These are phyloP conservation scores for Ophion ellenae DNA, from an alignment of 2,888 invertebrate genomes.

Conservation along the genomic window DNA sequence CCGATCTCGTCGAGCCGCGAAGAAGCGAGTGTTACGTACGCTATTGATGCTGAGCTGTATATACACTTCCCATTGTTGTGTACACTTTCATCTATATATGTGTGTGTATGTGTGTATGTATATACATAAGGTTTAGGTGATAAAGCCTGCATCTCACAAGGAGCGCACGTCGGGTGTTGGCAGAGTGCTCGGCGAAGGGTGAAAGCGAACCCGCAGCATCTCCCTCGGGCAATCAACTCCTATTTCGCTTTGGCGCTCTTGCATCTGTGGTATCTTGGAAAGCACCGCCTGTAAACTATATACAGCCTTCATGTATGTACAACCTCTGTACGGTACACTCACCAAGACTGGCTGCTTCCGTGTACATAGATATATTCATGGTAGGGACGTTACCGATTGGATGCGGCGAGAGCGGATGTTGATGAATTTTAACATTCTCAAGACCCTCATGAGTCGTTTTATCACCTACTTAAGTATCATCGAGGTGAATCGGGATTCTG, in stretches of 20 bases:
- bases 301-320: slow-evolving; percentile 33
- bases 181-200: slow-evolving; percentile 59
- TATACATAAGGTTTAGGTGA: slow-evolving; percentile 31
- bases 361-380: neutral
- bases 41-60: slow-evolving; percentile 25
- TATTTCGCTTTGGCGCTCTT: slow-evolving; percentile 61
- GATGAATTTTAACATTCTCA: slow-evolving; percentile 36
- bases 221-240: slow-evolving; percentile 65
- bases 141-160: slow-evolving; percentile 43
- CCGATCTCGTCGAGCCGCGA: slow-evolving; percentile 36
- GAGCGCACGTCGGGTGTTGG: slow-evolving; percentile 43
- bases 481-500: neutral
- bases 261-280: slow-evolving; percentile 53
- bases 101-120: slow-evolving; percentile 5
- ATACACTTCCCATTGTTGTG: neutral
- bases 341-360: neutral
- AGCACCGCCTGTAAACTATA: slow-evolving; percentile 48
- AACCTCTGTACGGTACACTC: slow-evolving; percentile 18
- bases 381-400: slow-evolving; percentile 43
- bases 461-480: neutral
- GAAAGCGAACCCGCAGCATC: slow-evolving; percentile 66
- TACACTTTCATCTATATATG: neutral
- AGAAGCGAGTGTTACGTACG: slow-evolving; percentile 42
- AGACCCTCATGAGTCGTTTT: neutral
- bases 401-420: slow-evolving; percentile 37